A percentile compares a stretch with the other conserved stretches of the same genome.
These are phyloP conservation scores for Dipodomys stephensi DNA, from an alignment of 2,113 vertebrate genomes.

Conservation along the genomic window DNA sequence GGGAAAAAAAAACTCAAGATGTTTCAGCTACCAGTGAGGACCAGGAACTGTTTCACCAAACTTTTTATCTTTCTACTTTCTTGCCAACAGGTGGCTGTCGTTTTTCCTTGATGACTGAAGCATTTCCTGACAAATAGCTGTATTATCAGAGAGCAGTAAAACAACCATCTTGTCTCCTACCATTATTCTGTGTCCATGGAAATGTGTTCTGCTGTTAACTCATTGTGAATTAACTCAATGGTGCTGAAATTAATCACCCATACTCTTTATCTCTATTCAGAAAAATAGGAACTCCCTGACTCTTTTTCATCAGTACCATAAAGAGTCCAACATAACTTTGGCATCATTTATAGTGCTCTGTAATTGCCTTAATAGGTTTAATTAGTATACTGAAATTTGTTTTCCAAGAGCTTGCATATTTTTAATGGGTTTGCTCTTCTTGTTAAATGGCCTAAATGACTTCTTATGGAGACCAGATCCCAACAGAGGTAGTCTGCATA, in stretches of 20 bases:
- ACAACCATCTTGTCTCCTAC: constrained; percentile 23
- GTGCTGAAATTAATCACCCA: constrained; percentile 74
- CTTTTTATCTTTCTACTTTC: constrained; percentile 30
- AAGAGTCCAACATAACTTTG: constrained; percentile 58
- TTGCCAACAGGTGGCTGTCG: constrained; percentile 45
- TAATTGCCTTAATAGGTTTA: constrained; percentile 75
- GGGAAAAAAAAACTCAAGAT: not conserved
- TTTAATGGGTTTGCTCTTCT: constrained; percentile 73
- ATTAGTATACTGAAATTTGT: constrained; percentile 74
- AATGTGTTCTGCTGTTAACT: constrained; percentile 61
- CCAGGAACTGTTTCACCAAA: not conserved
- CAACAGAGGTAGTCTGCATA: constrained; percentile 8
- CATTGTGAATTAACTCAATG: constrained; percentile 63
- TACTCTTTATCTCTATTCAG: constrained; percentile 71
- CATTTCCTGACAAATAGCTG: constrained; percentile 49
- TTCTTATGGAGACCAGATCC: constrained; percentile 61
- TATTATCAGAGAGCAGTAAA: constrained; percentile 45
- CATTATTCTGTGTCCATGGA: constrained; percentile 42
- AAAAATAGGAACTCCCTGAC: constrained; percentile 64
- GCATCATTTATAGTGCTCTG: constrained; percentile 59
- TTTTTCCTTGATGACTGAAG: not conserved
- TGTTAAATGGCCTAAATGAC: constrained; percentile 72
- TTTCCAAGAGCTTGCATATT: constrained; percentile 75
- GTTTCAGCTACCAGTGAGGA: not conserved
- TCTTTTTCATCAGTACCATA: constrained; percentile 54